These are phyloP conservation scores for Brachionus angularis DNA, from an alignment of 1,140 invertebrate species.

Conservation along the genomic window DNA sequence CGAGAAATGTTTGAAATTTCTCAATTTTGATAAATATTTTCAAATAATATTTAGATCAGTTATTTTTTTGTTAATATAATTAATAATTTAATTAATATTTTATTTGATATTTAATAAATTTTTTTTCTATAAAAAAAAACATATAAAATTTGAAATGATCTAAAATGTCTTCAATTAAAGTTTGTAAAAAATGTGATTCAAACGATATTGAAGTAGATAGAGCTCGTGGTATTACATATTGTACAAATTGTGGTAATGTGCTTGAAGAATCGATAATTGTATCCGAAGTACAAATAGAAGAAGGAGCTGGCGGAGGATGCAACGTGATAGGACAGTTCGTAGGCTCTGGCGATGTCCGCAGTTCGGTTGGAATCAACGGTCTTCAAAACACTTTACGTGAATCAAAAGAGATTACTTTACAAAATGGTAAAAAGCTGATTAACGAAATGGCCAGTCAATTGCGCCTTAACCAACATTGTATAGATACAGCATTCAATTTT, in stretches of 20 bases:
- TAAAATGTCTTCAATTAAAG: constrained; percentile 29
- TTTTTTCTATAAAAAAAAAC: no score
- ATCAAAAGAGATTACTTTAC: constrained; percentile 33
- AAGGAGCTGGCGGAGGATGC: background rate
- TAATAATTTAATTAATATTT: no score
- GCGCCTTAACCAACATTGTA: constrained; percentile 26
- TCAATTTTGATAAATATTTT: no score
- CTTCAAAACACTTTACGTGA: constrained; percentile 17
- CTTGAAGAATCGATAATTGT: constrained; percentile 93
- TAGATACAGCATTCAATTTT: constrained; percentile 60
- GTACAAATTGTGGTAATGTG: constrained; percentile 89
- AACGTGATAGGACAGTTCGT: constrained; percentile 32
- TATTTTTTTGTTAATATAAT: no score
- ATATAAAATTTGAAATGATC: no score
- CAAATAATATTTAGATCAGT: no score
- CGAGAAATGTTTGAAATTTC: no score
- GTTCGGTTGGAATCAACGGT: background rate
- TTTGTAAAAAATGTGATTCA: constrained; percentile 83
- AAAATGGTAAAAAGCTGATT: constrained; percentile 13
- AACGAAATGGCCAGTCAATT: constrained; percentile 44
- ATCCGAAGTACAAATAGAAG: constrained; percentile 72
- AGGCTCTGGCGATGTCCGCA: background rate
- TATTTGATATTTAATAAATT: no score
- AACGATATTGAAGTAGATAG: constrained; percentile 89
- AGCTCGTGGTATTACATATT: constrained; percentile 85